Base-by-base conservation (phyloP, 92 coral and sea anemone species). In the Zoanthus gigantus region DNA sequence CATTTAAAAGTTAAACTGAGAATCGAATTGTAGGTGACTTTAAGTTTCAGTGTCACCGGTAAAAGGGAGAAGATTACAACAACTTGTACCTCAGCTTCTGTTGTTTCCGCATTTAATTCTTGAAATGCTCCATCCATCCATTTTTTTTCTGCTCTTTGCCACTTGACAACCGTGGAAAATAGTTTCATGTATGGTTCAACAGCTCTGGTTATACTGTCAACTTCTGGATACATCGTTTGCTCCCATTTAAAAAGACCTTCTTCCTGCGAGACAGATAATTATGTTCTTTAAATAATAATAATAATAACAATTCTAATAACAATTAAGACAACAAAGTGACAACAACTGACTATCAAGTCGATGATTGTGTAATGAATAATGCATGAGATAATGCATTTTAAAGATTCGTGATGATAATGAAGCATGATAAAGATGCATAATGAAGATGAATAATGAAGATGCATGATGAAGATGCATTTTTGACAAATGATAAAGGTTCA, bases 101-200 rank as follows among this genome's bases (percentile, higher is more conserved):
- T 97, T 15, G 90, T 54, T 82, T 97, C 99, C 8, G 99, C 96
- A 88, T 95, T 96, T 37, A 97, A 93, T 45, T 97, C 99, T 61
- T 87, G 90, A 73, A 97, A 97, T 32, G 96, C 99, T 54, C 99
- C 99, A 88, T 97, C 99, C 99, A 97, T 97, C 97, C 98, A 95
- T 79, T 97, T 97, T 93, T 97, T 97, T 82, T 97, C 99, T 28
- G 98, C 98, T 63, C 97, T 93, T 78, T 97, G 99, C 99, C 99
- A 97, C 66, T 94, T 97, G 73, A 97, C 93, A 42, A 95, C 95
- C 66, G 88, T 93, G 37, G 98, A 91, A 92, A 97, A 97, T 91
- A 97, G 96, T 72, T 90, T 97, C 95, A 95, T 97, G 92, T 95
- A 97, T 0, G 99, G 99, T 65, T 97, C 99, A 76, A 95, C 94